Conservation (phyloP, 2,888 invertebrate species). For the Aelia acuminata region DNA sequence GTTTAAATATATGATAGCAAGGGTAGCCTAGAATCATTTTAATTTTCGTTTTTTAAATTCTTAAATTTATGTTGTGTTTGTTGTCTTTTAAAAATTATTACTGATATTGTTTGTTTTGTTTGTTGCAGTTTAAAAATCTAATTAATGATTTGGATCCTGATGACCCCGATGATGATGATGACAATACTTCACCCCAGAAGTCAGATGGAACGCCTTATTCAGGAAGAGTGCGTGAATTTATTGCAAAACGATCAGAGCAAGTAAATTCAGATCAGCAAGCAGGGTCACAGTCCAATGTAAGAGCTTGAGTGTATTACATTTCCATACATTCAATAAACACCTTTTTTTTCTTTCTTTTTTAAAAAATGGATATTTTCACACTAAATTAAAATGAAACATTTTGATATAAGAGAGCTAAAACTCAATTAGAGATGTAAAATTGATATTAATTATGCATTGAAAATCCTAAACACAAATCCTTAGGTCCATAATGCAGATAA, state of each 20-base stretch:
- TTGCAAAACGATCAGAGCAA: constrained; percentile 63
- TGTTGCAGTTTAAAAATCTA: constrained; percentile 82
- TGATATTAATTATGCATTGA: no score
- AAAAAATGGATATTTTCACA: no score
- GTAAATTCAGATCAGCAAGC: constrained; percentile 52
- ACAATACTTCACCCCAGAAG: constrained; percentile 68
- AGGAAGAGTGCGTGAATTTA: constrained; percentile 63
- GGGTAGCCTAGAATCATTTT: not conserved
- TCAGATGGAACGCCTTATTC: constrained; percentile 60
- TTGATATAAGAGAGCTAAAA: no score
- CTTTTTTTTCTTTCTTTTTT: no score
- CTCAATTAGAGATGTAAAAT: no score
- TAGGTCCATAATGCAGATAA: no score
- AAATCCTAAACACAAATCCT: no score
- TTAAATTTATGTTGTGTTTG: not conserved
- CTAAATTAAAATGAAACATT: no score
- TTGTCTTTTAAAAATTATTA: not conserved
- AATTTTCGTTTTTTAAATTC: not conserved
- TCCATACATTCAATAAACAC: no score
- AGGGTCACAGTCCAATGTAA: constrained; percentile 39
- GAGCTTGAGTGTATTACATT: constrained; percentile 13
- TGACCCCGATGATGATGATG: constrained; percentile 82
- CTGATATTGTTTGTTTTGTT: constrained; percentile 61
- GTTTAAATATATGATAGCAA: no score
- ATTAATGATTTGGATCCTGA: constrained; percentile 88